These are phyloP conservation scores for Andrena fulva DNA, from an alignment of 2,888 invertebrate species.

Conservation along the genomic window DNA sequence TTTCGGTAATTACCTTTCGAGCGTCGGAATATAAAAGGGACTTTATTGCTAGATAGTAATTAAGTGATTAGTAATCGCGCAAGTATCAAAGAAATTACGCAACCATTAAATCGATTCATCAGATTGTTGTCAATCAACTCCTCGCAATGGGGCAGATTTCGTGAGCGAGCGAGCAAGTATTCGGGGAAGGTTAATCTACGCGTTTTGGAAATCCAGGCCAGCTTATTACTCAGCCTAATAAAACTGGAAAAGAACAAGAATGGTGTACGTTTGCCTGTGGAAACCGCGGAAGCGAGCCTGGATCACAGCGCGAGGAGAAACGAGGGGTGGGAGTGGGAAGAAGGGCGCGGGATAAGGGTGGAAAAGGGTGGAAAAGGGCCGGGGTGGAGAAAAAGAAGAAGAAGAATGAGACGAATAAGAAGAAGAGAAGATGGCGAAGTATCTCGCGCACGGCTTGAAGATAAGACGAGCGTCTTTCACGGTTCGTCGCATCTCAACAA, in stretches of 20 bases:
- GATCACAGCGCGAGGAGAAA: slow-evolving; percentile 27
- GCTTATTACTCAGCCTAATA: background rate
- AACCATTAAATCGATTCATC: background rate
- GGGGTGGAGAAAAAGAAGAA: background rate
- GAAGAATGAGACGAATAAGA: slow-evolving; percentile 4
- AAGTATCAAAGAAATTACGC: background rate
- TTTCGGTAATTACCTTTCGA: slow-evolving; percentile 17
- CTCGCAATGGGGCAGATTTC: too few species aligned
- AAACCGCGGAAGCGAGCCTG: slow-evolving; percentile 43
- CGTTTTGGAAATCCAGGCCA: background rate
- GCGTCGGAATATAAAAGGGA: slow-evolving; percentile 17
- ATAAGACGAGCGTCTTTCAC: slow-evolving; percentile 71
- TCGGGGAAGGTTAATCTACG: background rate
- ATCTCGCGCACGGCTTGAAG: slow-evolving; percentile 50
- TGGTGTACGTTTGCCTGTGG: slow-evolving; percentile 8
- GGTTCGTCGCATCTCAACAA: slow-evolving; percentile 71
- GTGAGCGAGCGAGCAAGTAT: too few species aligned
- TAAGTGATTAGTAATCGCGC: background rate
- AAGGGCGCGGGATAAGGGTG: slow-evolving; percentile 5
- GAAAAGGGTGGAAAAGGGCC: background rate
- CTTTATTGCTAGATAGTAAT: slow-evolving; percentile 24
- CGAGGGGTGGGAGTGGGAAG: background rate
- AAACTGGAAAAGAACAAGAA: background rate
- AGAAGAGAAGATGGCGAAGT: slow-evolving; percentile 16
- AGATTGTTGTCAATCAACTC: too few species aligned